Conservation (phyloP, 2,797 vertebrate genomes). For the Amniataba percoides region DNA sequence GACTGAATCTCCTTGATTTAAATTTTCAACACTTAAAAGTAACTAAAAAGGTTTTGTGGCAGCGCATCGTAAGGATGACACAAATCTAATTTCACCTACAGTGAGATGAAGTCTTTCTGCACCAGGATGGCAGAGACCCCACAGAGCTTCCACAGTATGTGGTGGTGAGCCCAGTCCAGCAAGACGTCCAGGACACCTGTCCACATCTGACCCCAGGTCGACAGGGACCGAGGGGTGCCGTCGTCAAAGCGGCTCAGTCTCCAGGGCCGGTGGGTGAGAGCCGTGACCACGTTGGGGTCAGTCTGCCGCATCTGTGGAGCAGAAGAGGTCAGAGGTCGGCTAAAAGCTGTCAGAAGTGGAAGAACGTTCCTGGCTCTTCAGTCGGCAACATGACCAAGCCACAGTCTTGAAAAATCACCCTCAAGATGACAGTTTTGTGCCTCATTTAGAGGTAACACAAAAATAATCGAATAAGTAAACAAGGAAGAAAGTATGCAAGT, state of each 20-base stretch:
- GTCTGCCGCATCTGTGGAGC: constrained; percentile 90
- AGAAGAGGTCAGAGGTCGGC: constrained; percentile 41
- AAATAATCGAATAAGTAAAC: background rate
- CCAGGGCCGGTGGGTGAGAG: constrained; percentile 93
- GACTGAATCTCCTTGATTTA: too few species aligned
- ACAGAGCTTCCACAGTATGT: constrained; percentile 92
- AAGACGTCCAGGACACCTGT: constrained; percentile 87
- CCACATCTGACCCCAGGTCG: constrained; percentile 85
- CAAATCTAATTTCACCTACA: constrained; percentile 81
- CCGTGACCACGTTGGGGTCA: constrained; percentile 90
- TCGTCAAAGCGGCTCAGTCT: constrained; percentile 89
- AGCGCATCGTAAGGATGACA: background rate
- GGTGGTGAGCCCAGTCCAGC: constrained; percentile 93
- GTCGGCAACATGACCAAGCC: background rate
- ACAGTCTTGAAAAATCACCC: background rate
- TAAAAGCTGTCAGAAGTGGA: constrained; percentile 57
- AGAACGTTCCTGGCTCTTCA: background rate
- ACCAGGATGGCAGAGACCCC: constrained; percentile 93
- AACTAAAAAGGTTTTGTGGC: background rate
- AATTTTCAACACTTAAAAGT: background rate
- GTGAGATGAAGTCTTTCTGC: constrained; percentile 92
- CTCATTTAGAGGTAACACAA: background rate
- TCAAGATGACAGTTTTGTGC: background rate
- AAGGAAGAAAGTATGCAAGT: background rate
- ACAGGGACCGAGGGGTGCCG: constrained; percentile 83